Evolutionary conservation across 1,140 invertebrate species (phyloP).

Genomic region (Lethocerus indicus): DNA sequence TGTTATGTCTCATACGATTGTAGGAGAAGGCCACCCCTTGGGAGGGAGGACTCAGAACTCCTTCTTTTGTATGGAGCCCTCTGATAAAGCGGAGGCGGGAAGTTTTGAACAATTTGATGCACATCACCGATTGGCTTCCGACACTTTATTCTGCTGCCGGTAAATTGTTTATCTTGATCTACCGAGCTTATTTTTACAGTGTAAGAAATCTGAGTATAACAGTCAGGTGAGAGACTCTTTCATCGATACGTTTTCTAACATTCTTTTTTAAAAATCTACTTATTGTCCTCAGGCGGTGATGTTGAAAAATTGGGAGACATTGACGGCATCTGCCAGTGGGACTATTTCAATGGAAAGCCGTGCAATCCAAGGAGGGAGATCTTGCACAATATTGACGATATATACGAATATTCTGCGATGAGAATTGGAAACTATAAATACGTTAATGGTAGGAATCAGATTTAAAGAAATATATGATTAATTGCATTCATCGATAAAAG

Average conservation of each 20-base stretch:
- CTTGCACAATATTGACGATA: conserved; percentile 57
- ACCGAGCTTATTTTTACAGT: not conserved
- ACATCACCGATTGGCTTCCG: conserved; percentile 40
- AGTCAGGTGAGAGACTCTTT: not conserved
- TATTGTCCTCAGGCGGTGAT: conserved; percentile 26
- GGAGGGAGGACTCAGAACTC: conserved; percentile 45
- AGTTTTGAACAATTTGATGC: conserved; percentile 29
- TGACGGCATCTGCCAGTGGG: conserved; percentile 44
- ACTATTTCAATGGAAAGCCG: conserved; percentile 28
- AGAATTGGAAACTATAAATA: conserved; percentile 53
- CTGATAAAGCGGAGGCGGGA: conserved; percentile 22
- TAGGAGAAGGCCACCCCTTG: conserved; percentile 45
- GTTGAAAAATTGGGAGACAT: conserved; percentile 26
- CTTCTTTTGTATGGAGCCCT: conserved; percentile 32
- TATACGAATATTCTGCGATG: conserved; percentile 36
- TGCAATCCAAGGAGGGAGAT: conserved; percentile 38
- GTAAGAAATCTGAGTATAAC: not conserved
- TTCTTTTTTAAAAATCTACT: not conserved
- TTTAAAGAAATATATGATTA: too few relatives aligned
- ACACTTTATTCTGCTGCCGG: conserved; percentile 44
- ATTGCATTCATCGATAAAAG: too few relatives aligned
- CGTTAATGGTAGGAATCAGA: conserved; percentile 40
- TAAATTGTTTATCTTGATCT: too few relatives aligned
- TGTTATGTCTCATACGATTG: too few relatives aligned
- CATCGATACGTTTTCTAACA: not conserved